Base-by-base conservation (phyloP, 2,888 invertebrate genomes). In the Caenorhabditis wallacei region DNA sequence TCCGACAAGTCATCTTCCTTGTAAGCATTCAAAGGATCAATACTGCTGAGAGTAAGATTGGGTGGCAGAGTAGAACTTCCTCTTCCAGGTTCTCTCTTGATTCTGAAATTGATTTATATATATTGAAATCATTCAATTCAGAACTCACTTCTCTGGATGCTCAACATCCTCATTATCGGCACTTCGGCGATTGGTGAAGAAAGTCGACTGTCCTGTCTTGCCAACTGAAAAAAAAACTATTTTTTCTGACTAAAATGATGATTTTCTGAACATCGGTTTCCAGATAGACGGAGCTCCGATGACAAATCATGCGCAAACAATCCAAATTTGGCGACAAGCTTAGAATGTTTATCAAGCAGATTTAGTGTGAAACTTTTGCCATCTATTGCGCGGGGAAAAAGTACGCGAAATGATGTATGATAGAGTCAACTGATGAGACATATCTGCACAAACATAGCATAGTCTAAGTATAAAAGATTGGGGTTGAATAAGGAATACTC, bases 31-130 rank as follows among this genome's bases (percentile, higher is more conserved):
- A 51, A 35, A 8, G 69, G 63, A 16, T 71, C 76, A n/a, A 59
- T 46, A 51, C 46, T 82, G 51, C 66, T 74, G 18, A 82, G 53
- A 0, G 51, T 18, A 2, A 82, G 56, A 61, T 74, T 79, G 22
- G 82, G 82, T 7, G 82, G 82, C 10, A 82, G 63, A 24, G 82
- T 82, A 4, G 78, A 78, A 43, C 82, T 82, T 22, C 57, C 64
- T 30, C 82, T 71, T 11, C 46, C 76, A 20, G 22, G 1, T 0
- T 69, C 22, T 22, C 61, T 59, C 0, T 18, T 35, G 30, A 59
- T 59, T 1, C 69, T 69, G 18, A 56, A 70, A 70, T 18, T 24
- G 7, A 48, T 22, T 35, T 0, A 18, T 22, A 8, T 4, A 16
- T 18, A 4, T 48, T 48, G 48, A 5, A 13, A 13, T 22, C 24